A percentile compares a stretch with the other conserved stretches of the same genome.
These are phyloP conservation scores for Elephantulus edwardii DNA, from an alignment of 2,113 vertebrate genomes.

Conservation along the genomic window DNA sequence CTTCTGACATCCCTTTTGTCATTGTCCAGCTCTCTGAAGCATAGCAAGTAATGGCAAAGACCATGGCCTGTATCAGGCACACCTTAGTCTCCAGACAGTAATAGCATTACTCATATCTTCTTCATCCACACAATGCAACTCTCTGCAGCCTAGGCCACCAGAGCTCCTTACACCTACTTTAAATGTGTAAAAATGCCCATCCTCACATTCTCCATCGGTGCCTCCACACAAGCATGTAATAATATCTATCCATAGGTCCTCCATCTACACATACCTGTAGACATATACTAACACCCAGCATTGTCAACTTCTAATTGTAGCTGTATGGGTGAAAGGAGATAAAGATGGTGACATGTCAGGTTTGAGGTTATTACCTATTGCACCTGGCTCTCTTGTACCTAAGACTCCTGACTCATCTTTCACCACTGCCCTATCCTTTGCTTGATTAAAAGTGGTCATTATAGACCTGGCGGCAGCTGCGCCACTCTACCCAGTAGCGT, in stretches of 20 bases:
- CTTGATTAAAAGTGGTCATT: not conserved
- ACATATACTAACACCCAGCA: not conserved
- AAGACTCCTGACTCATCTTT: not conserved
- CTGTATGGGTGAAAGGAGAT: rapidly evolving
- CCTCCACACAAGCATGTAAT: not conserved
- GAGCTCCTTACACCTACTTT: too few relatives aligned
- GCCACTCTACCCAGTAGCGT: too few relatives aligned
- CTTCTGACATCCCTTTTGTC: too few relatives aligned
- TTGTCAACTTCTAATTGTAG: rapidly evolving
- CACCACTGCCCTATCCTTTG: not conserved
- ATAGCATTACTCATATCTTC: too few relatives aligned
- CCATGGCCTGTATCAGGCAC: too few relatives aligned
- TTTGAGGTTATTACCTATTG: rapidly evolving
- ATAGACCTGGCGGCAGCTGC: too few relatives aligned
- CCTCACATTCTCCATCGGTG: not conserved
- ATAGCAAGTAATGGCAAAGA: too few relatives aligned
- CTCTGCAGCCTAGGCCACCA: too few relatives aligned
- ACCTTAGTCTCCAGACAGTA: not conserved
- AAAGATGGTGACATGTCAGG: rapidly evolving
- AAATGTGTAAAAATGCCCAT: too few relatives aligned
- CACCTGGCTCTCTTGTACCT: not conserved
- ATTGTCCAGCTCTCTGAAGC: too few relatives aligned
- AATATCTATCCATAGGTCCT: too few relatives aligned
- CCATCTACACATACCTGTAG: not conserved
- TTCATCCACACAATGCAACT: too few relatives aligned